Conservation (phyloP, 1,140 invertebrate genomes). For the Euborellia annulipes region DNA sequence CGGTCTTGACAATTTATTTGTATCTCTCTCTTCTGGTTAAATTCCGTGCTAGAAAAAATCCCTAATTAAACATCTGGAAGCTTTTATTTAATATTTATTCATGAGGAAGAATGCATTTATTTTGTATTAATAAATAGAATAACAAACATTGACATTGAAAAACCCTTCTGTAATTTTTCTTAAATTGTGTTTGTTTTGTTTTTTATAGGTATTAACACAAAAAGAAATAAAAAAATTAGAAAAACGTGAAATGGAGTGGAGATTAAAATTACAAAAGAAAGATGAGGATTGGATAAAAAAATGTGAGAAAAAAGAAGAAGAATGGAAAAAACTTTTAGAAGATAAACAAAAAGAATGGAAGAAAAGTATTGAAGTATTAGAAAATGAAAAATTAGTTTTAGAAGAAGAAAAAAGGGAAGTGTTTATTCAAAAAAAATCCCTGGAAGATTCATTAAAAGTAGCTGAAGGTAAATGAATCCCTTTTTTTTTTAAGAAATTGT, state of each 20-base stretch:
- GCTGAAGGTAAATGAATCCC: too few species aligned
- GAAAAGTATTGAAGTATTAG: constrained; percentile 36
- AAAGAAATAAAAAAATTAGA: constrained; percentile 31
- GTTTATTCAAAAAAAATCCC: constrained; percentile 38
- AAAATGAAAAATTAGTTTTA: constrained; percentile 33
- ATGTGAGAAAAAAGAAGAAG: constrained; percentile 37
- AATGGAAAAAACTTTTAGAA: constrained; percentile 29
- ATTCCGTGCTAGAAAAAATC: too few species aligned
- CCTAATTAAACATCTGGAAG: too few species aligned
- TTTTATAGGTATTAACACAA: constrained; percentile 19
- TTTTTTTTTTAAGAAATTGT: too few species aligned
- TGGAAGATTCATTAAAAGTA: constrained; percentile 41
- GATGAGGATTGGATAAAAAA: constrained; percentile 38
- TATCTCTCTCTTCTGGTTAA: too few species aligned
- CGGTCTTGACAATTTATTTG: too few species aligned
- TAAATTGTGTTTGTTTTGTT: too few species aligned
- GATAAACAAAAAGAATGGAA: constrained; percentile 49
- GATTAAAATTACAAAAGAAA: constrained; percentile 31
- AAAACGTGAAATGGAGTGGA: constrained; percentile 36
- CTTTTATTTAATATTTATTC: too few species aligned
- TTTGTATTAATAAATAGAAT: too few species aligned
- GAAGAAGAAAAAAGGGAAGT: constrained; percentile 40
- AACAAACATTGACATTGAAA: too few species aligned
- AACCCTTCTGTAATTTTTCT: too few species aligned
- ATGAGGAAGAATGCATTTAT: too few species aligned